Percentiles rank a stretch among this genome's conserved stretches.
Evolutionary conservation across 2,113 vertebrate genomes (phyloP).

Genomic region (Rhea pennata): DNA sequence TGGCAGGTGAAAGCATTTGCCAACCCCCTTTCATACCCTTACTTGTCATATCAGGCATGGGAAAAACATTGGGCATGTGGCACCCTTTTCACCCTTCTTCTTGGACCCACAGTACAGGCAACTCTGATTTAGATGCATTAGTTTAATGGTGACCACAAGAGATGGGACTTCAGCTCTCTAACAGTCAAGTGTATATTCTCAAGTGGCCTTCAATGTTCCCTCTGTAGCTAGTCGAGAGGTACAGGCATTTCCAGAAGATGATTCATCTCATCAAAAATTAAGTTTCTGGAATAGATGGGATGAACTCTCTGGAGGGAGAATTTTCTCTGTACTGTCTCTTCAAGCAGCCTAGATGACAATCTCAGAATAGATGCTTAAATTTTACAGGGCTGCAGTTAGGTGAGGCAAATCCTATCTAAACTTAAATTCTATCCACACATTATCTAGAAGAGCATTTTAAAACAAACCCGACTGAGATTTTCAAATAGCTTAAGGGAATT

Average conservation of each 20-base stretch:
- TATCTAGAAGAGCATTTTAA: not conserved
- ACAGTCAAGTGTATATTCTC: not conserved
- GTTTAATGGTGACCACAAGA: not conserved
- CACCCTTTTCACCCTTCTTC: not conserved
- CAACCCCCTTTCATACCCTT: not conserved
- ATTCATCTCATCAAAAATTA: slow-evolving; percentile 13
- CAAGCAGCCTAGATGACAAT: slow-evolving; percentile 9
- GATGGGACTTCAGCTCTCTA: not conserved
- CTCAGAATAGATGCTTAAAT: not conserved
- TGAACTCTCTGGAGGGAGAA: slow-evolving; percentile 14
- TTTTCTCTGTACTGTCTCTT: slow-evolving; percentile 33
- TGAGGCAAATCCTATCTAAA: slow-evolving; percentile 23
- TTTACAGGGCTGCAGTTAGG: not conserved
- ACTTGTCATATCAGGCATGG: not conserved
- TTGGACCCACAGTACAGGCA: not conserved
- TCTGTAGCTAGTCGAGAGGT: not conserved
- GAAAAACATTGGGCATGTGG: not conserved
- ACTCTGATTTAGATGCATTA: not conserved
- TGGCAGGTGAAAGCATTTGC: not conserved
- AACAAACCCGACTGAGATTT: not conserved
- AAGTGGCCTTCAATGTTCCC: not conserved
- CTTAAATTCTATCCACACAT: not conserved
- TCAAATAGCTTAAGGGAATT: not conserved
- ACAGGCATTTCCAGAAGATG: not conserved
- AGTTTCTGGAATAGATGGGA: not conserved